Conservation (phyloP, 2,888 invertebrate species). For the Penaeus monodon region DNA sequence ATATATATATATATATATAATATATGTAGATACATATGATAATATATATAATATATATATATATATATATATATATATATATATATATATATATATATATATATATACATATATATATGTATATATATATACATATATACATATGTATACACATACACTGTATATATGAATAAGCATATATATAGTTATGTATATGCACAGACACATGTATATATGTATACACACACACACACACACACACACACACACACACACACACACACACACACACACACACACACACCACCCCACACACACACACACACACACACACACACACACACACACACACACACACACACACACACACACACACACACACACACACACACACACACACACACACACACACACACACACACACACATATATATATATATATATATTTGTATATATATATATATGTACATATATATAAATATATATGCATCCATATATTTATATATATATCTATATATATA, state of each 20-base stretch:
- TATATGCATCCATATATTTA: not conserved
- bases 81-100: not conserved
- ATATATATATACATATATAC: not conserved
- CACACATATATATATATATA: not conserved
- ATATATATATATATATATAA: no score
- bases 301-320: not conserved
- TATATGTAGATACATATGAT: no score
- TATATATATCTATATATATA: not conserved
- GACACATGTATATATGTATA: not conserved
- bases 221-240: not conserved
- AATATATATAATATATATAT: no score
- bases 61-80: no score
- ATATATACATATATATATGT: constrained; percentile 1
- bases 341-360: not conserved
- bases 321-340: not conserved
- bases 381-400: not conserved
- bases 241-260: not conserved
- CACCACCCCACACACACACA: no score
- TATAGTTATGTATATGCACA: not conserved
- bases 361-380: not conserved
- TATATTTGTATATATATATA: not conserved
- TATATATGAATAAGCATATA: not conserved
- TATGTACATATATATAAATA: not conserved
- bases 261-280: no score
- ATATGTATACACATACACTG: not conserved